Base-by-base conservation (phyloP, 2,888 invertebrate genomes). In the Acleris laterana region DNA sequence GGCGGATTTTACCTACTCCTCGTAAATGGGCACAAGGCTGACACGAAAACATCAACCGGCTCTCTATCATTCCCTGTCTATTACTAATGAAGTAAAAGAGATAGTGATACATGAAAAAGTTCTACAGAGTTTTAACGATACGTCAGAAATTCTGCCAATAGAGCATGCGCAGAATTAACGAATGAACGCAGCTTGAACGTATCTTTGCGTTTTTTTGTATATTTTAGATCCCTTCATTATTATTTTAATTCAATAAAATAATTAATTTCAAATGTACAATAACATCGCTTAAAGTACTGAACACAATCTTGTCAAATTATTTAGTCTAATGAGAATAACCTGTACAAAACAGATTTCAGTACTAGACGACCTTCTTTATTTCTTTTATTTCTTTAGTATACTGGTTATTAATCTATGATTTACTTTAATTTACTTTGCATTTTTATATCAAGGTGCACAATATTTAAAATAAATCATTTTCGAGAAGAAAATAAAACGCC, bases 1-100 rank as follows among this genome's bases (percentile, higher is more conserved):
- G 94, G 94, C 94, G 94, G 93, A 94, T 89, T 90, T 92, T 92
- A 92, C 90, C 89, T 90, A 92, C 91, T 89, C 90, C 88, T 90
- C 89, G 88, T 89, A 91, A 93, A 93, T 93, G 92, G 89, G 92
- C 85, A 93, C 93, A 93, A 93, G 91, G 93, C 93, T 93, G 93
- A 91, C 93, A 92, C 92, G 91, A 93, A 93, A 93, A 92, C 91
- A 92, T 93, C 89, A 91, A 90, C 90, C 87, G 88, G 88, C 90
- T 86, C 89, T 90, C 82, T 86, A 84, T 84, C 87, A 85, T 83
- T 89, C 90, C 80, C 86, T 89, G 88, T 91, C 88, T 83, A 84
- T 87, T 83, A 72, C 74, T 75, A 83, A 75, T 69, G 76, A 70
- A 72, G 75, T 77, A 83, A 90, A 82, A 79, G 90, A 89, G 91